Percentiles rank a stretch among this genome's conserved stretches.
These are phyloP conservation scores for Aleiodes testaceus DNA, from an alignment of 2,888 invertebrate species.

Conservation along the genomic window DNA sequence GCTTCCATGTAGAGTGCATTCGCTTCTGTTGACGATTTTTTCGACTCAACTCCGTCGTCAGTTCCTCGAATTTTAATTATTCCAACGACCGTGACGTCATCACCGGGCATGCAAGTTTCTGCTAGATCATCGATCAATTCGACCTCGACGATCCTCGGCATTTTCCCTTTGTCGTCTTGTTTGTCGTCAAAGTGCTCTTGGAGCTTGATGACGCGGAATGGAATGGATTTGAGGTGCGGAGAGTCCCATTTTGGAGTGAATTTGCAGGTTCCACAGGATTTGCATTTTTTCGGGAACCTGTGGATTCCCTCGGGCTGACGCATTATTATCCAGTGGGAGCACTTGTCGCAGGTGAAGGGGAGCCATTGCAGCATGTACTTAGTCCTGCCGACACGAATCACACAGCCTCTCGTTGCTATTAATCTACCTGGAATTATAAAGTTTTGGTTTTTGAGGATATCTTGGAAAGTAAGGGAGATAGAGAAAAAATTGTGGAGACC, in stretches of 20 bases:
- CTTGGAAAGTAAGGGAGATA: no score
- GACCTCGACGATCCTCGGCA: conserved; percentile 88
- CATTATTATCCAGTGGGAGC: conserved; percentile 73
- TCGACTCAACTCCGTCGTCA: conserved; percentile 75
- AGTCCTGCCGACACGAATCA: conserved; percentile 85
- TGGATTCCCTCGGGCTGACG: conserved; percentile 78
- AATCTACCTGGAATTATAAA: conserved; percentile 66
- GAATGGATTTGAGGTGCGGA: conserved; percentile 82
- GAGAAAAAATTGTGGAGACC: no score
- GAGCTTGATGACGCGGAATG: conserved; percentile 87
- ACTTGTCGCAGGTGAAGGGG: conserved; percentile 84
- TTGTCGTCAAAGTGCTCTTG: conserved; percentile 85
- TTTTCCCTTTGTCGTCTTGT: conserved; percentile 81
- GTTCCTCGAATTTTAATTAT: conserved; percentile 75
- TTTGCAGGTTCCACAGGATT: conserved; percentile 77
- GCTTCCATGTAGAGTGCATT: conserved; percentile 85
- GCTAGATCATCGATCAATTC: conserved; percentile 87
- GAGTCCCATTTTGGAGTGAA: conserved; percentile 80
- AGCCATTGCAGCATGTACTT: conserved; percentile 84
- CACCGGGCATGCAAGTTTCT: conserved; percentile 89
- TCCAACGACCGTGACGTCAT: conserved; percentile 90
- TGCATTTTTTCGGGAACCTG: conserved; percentile 77
- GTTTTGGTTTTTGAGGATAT: no score
- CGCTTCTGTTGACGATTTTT: conserved; percentile 70
- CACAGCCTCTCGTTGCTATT: conserved; percentile 87